Conservation (phyloP, 2,113 vertebrate species). For the Pongo pygmaeus region DNA sequence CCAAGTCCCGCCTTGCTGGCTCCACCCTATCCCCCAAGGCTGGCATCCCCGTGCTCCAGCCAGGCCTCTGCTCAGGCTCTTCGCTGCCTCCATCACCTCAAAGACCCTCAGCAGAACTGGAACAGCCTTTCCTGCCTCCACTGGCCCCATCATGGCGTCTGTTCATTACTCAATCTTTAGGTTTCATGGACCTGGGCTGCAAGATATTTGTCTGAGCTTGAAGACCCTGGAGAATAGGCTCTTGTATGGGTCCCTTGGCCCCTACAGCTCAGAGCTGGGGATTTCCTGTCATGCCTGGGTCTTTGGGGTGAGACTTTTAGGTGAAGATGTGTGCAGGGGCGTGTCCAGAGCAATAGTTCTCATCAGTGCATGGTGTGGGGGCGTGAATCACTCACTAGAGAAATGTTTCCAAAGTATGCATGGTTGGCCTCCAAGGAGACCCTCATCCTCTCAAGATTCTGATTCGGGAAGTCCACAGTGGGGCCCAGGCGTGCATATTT, state of each 20-base stretch:
- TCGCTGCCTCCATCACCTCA: background rate
- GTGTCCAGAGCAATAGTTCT: background rate
- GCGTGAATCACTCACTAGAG: too few relatives aligned
- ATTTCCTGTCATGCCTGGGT: background rate
- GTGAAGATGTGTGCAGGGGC: background rate
- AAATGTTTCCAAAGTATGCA: background rate
- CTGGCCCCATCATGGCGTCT: accelerated
- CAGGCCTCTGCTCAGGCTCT: background rate
- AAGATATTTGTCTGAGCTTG: background rate
- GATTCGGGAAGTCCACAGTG: background rate
- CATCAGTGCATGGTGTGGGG: background rate
- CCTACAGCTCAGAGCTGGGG: background rate
- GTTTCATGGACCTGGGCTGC: background rate
- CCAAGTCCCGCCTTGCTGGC: accelerated
- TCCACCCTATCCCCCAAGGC: background rate
- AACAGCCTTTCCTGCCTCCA: background rate
- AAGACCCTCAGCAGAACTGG: background rate
- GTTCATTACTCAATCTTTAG: background rate
- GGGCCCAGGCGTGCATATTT: background rate
- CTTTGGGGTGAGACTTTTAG: background rate
- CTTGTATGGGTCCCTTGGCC: background rate
- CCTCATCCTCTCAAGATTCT: background rate
- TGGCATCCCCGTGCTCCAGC: background rate
- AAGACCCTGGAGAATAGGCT: background rate
- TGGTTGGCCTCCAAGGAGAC: background rate